Percentiles rank a stretch among this genome's conserved stretches.
These are phyloP conservation scores for Vultur gryphus DNA, from an alignment of 2,797 vertebrate genomes.

Conservation along the genomic window DNA sequence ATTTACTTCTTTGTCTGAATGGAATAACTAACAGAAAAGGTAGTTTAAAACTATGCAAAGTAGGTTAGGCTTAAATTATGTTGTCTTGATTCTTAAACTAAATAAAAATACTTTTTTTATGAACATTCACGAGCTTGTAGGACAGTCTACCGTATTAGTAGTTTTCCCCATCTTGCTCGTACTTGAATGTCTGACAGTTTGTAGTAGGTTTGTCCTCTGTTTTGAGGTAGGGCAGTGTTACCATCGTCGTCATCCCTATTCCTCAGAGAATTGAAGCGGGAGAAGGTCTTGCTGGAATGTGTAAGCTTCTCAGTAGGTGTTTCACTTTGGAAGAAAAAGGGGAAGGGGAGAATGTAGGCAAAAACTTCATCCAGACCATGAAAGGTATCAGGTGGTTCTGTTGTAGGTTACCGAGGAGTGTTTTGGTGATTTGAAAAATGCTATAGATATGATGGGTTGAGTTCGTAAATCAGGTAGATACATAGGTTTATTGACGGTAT, in stretches of 20 bases:
- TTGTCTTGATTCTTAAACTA: not conserved
- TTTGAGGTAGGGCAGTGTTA: not conserved
- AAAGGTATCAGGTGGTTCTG: not conserved
- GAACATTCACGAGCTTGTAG: not conserved
- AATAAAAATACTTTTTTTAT: not conserved
- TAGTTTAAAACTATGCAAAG: not conserved
- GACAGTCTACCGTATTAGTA: not conserved
- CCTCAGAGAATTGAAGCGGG: not conserved
- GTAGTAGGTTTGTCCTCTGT: not conserved
- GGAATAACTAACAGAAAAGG: not conserved
- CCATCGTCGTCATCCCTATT: fast-evolving
- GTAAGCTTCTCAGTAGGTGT: not conserved
- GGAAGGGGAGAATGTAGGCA: not conserved
- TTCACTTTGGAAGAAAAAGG: not conserved
- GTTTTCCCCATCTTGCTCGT: not conserved
- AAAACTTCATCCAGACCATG: not conserved
- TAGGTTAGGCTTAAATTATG: not conserved
- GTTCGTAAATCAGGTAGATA: not conserved
- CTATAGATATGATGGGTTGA: not conserved
- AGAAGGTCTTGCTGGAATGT: not conserved
- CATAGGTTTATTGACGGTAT: not conserved
- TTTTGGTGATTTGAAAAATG: not conserved
- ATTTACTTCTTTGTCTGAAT: not conserved
- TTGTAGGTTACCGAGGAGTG: not conserved
- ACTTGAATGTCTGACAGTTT: not conserved